A percentile compares a stretch with the other conserved stretches of the same genome.
Evolutionary conservation across 92 coral and sea anemone species (phyloP).

Genomic region (Metridium senile): DNA sequence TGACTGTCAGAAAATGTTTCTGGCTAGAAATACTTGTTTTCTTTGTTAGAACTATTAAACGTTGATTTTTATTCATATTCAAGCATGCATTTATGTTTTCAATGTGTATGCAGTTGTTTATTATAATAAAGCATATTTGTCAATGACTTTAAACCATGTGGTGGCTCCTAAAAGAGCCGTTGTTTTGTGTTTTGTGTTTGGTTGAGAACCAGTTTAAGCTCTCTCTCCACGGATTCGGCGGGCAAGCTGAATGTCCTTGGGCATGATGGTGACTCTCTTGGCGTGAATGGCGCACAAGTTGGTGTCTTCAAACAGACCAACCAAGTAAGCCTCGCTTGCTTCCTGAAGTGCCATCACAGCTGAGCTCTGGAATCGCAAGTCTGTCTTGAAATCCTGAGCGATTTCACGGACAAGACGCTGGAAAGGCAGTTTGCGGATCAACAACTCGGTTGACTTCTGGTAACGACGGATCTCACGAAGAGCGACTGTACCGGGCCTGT

Average conservation of each 20-base stretch:
- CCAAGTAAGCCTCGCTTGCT: slow-evolving; percentile 99
- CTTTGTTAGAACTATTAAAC: too few relatives aligned
- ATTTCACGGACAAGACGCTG: slow-evolving; percentile 85
- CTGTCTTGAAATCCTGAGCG: slow-evolving; percentile 85
- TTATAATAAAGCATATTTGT: too few relatives aligned
- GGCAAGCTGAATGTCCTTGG: slow-evolving; percentile 99
- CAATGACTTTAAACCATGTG: too few relatives aligned
- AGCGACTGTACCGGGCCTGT: slow-evolving; percentile 86
- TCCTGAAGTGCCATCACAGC: slow-evolving; percentile 99
- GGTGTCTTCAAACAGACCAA: slow-evolving; percentile 99
- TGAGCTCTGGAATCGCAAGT: slow-evolving; percentile 98
- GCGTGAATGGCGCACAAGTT: slow-evolving; percentile 99
- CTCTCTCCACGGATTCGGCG: slow-evolving; percentile 97
- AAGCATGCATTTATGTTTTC: too few relatives aligned
- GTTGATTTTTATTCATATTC: too few relatives aligned
- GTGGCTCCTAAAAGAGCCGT: too few relatives aligned
- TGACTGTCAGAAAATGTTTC: too few relatives aligned
- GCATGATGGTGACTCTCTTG: slow-evolving; percentile 99
- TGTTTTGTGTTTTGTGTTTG: slow-evolving; percentile 19
- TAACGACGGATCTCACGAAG: slow-evolving; percentile 89
- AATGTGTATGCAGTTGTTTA: too few relatives aligned
- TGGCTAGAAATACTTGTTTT: too few relatives aligned
- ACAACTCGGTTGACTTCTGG: slow-evolving; percentile 81
- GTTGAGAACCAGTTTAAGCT: slow-evolving; percentile 32
- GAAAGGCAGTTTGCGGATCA: slow-evolving; percentile 87